phyloP scores from a whole-genome alignment of 2,113 vertebrate species.

The Megaceryle torquata region DNA sequence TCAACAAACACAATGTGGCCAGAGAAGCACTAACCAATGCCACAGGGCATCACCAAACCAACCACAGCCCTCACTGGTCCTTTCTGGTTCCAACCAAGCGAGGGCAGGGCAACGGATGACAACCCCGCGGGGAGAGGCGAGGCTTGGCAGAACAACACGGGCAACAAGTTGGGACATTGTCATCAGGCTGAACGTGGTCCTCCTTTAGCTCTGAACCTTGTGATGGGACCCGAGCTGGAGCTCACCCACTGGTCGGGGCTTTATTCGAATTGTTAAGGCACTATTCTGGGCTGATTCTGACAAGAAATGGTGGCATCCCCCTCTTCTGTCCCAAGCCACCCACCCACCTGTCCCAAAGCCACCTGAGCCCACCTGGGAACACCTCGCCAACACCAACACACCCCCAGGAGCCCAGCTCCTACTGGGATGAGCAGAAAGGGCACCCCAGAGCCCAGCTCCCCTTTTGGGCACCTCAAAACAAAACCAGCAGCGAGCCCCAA shows the following conservation, averaged over 20 bases:
- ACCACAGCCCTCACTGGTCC: background rate
- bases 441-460: background rate
- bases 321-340: background rate
- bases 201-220: background rate
- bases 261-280: slow-evolving; percentile 53
- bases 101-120: background rate
- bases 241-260: background rate
- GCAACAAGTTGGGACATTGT: background rate
- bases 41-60: background rate
- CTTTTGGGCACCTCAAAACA: background rate
- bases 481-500: accelerated
- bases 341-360: background rate
- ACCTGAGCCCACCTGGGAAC: background rate
- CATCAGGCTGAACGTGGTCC: background rate
- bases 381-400: background rate
- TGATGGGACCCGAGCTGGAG: background rate
- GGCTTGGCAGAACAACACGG: accelerated
- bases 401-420: background rate
- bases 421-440: background rate
- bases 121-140: background rate
- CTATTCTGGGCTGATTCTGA: slow-evolving; percentile 49
- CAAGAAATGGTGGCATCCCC: background rate
- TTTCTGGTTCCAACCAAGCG: background rate
- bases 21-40: background rate
- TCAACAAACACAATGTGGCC: background rate